Evolutionary conservation across 1,140 invertebrate genomes (phyloP).

Genomic region (Drosophila sturtevanti): DNA sequence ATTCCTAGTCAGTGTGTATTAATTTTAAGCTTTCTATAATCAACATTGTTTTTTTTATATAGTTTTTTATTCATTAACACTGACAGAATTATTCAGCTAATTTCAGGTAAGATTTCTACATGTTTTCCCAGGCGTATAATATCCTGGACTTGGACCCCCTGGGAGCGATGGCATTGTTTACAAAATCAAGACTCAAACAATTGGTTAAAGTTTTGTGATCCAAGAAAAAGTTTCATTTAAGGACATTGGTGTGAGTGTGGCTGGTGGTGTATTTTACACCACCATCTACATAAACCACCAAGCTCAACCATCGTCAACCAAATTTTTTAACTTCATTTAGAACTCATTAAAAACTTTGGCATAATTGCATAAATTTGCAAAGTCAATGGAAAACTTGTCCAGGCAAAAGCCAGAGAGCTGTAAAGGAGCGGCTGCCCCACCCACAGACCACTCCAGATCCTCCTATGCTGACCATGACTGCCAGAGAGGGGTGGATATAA

Average conservation of each 20-base stretch:
- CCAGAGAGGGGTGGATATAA: not conserved
- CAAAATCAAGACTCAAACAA: slow-evolving; percentile 30
- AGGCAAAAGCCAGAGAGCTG: slow-evolving; percentile 15
- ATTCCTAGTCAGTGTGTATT: too few species aligned
- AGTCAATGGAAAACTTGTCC: slow-evolving; percentile 73
- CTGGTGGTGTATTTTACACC: slow-evolving; percentile 64
- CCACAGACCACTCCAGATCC: not conserved
- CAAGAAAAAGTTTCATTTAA: slow-evolving; percentile 59
- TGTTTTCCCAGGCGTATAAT: not conserved
- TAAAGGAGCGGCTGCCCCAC: not conserved
- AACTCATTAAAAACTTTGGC: slow-evolving; percentile 80
- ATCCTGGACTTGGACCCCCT: not conserved
- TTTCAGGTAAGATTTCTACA: not conserved
- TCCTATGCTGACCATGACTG: not conserved
- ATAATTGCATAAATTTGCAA: slow-evolving; percentile 81
- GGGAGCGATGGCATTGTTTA: slow-evolving; percentile 32
- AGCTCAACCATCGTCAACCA: slow-evolving; percentile 68
- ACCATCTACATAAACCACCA: slow-evolving; percentile 55
- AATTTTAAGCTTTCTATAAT: too few species aligned
- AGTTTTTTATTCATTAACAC: too few species aligned
- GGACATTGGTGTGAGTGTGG: slow-evolving; percentile 6
- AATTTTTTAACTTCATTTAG: slow-evolving; percentile 78
- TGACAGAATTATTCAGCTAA: not conserved
- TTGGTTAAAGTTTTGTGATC: slow-evolving; percentile 48
- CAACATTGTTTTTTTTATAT: too few species aligned